Conservation (phyloP, 35 echinoderm and acorn worm genomes). For the Anneissia japonica region DNA sequence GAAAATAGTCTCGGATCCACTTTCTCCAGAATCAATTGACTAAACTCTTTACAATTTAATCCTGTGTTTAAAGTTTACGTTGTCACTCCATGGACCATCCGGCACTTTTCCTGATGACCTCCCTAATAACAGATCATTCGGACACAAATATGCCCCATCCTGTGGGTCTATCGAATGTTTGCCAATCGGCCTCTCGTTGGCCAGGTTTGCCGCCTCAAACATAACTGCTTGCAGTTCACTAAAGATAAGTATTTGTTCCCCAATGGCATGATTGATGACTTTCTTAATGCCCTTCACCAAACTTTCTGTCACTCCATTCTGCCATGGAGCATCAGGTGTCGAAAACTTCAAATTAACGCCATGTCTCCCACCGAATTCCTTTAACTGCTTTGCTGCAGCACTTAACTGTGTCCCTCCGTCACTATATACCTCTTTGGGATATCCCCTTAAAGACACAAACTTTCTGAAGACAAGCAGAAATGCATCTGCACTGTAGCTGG, state of each 20-base stretch:
- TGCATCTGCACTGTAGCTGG: slow-evolving; percentile 1
- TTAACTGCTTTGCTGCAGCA: not conserved
- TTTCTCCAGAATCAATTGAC: not conserved
- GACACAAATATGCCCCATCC: no score
- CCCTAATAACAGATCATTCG: no score
- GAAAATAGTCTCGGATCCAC: not conserved
- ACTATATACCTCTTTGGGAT: slow-evolving; percentile 5
- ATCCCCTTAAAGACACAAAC: not conserved
- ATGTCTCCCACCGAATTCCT: not conserved
- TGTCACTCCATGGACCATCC: no score
- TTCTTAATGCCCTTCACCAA: not conserved
- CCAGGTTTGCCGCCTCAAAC: slow-evolving; percentile 1
- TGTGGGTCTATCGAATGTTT: no score
- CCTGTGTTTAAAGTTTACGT: no score
- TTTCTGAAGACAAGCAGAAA: slow-evolving; percentile 21
- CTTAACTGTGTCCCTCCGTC: not conserved
- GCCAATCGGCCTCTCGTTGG: no score
- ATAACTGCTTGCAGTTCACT: slow-evolving; percentile 8
- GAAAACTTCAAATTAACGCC: not conserved
- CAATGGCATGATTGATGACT: not conserved
- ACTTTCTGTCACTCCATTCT: slow-evolving; percentile 11
- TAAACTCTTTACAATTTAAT: no score
- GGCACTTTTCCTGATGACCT: no score
- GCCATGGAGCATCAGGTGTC: slow-evolving; percentile 10
- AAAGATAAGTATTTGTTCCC: not conserved